Conservation (phyloP, 2,113 vertebrate genomes). For the Protobothrops mucrosquamatus region DNA sequence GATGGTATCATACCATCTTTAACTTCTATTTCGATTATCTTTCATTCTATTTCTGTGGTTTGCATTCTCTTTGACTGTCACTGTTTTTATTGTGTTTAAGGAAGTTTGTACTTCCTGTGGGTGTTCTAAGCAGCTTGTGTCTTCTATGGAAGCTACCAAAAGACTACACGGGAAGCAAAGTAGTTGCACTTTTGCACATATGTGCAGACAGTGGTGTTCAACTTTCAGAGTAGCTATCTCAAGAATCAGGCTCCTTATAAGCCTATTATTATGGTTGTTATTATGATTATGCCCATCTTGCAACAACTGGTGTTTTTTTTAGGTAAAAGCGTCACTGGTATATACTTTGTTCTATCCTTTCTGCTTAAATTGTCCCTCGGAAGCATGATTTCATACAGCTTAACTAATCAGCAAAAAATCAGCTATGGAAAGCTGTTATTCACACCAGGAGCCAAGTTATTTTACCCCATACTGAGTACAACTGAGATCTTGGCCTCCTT, state of each 20-base stretch:
- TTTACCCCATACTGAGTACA: neutral
- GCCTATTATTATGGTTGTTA: neutral
- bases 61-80: neutral
- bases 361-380: neutral
- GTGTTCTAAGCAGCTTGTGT: neutral
- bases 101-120: neutral
- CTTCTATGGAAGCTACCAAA: neutral
- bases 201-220: neutral
- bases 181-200: neutral
- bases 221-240: neutral
- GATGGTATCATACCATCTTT: neutral
- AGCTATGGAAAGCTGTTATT: neutral
- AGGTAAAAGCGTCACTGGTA: neutral
- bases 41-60: neutral
- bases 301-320: neutral
- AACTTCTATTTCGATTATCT: neutral
- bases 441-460: neutral
- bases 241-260: neutral
- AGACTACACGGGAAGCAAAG: neutral
- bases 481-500: neutral
- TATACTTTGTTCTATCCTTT: neutral
- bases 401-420: neutral
- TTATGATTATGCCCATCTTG: neutral
- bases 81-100: neutral
- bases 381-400: too few species aligned